Percentiles rank a stretch among this genome's conserved stretches.
Conservation (phyloP, 2,113 vertebrate genomes). For the Xiphias gladius region DNA sequence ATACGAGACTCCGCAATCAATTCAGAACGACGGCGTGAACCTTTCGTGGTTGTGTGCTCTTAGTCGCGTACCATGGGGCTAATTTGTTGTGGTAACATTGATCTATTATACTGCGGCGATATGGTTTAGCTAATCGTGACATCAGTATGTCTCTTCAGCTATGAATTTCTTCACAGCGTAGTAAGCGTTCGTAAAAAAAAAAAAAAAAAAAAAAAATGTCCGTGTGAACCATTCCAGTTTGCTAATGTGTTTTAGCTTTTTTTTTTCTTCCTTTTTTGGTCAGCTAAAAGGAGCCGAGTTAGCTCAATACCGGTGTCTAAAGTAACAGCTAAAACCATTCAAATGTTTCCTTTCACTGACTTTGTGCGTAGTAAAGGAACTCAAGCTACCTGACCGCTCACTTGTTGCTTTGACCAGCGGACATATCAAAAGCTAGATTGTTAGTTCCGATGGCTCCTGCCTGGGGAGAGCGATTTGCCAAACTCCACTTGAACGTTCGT, state of each 20-base stretch:
- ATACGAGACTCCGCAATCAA: accelerated
- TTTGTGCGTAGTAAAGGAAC: background rate
- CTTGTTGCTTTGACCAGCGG: slow-evolving; percentile 44
- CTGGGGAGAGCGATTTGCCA: background rate
- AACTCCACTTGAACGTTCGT: background rate
- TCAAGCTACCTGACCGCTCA: background rate
- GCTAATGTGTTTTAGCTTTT: background rate
- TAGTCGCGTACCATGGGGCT: background rate
- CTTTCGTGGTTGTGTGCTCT: accelerated
- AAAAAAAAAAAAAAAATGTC: too few species aligned
- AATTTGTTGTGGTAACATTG: slow-evolving; percentile 15
- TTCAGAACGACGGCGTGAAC: accelerated
- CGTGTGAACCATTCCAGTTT: background rate
- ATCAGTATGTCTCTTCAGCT: accelerated
- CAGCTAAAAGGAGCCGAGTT: background rate
- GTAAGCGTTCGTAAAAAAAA: accelerated
- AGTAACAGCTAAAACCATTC: background rate
- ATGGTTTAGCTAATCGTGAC: background rate
- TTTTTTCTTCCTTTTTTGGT: too few species aligned
- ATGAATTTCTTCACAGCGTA: background rate
- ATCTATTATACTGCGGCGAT: background rate
- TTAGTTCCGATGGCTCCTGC: background rate
- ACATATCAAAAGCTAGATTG: background rate
- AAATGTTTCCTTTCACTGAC: too few species aligned
- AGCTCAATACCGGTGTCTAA: background rate